These are phyloP conservation scores for Poliocrania exsul DNA, from an alignment of 2,797 vertebrate species.

Conservation along the genomic window DNA sequence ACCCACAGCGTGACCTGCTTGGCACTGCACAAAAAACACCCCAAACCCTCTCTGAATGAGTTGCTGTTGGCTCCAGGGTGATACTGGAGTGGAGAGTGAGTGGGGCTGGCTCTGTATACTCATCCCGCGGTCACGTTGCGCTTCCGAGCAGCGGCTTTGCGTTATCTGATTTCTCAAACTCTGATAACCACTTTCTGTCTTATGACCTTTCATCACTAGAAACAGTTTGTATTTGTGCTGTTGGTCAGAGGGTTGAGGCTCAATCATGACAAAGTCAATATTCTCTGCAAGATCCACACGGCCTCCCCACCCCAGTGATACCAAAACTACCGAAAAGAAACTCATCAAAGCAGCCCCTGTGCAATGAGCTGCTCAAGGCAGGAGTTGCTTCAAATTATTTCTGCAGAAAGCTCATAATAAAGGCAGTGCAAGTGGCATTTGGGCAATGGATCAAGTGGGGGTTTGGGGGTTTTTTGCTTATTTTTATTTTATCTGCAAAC, in stretches of 20 bases:
- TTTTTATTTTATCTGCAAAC: neutral
- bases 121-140: rapidly evolving
- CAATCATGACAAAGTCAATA: neutral
- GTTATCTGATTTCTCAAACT: neutral
- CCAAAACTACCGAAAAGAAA: constrained; percentile 15
- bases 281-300: neutral
- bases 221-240: neutral
- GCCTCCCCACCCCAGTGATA: neutral
- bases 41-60: rapidly evolving
- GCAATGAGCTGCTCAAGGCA: neutral
- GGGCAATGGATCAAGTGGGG: rapidly evolving
- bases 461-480: too few species aligned
- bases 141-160: neutral
- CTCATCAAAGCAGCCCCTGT: neutral
- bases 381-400: neutral
- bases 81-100: neutral
- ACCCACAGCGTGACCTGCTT: rapidly evolving
- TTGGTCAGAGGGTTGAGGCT: neutral
- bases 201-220: neutral
- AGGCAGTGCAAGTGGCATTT: neutral
- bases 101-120: neutral
- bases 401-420: neutral
- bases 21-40: neutral
- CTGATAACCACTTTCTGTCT: neutral
- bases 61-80: rapidly evolving